Evolutionary conservation across 2,888 invertebrate genomes (phyloP), one percentile per base, ranked within the genome.

Genomic region (Cotesia congregata): DNA sequence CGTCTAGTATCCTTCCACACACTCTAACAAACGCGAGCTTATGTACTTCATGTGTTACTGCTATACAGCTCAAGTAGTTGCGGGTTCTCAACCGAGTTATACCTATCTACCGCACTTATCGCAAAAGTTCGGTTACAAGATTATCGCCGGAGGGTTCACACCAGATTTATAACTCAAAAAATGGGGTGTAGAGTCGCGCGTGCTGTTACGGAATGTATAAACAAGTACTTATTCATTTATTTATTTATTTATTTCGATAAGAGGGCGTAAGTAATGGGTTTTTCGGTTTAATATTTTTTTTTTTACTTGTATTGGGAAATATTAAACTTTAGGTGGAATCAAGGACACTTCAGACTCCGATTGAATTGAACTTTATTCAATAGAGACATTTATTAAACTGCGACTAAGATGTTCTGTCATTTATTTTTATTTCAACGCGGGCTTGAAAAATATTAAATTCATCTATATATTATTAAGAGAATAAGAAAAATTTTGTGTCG

Each of bases 51-150:
- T 30, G 59, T 39, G 15, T 64, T 50, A 50, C 50, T 7, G 50
- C 50, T 30, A 50, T 50, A 50, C n/a, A 60, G 59, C 41, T 62
- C 67, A 59, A 71, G 59, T 0, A 50, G 50, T 50, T 50, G 7
- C 12, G 12, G 50, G 50, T 50, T 61, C 74, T 80, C 81, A 80
- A 82, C 80, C 84, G 82, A 82, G 82, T 83, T 82, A 80, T 80
- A 78, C 50, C 50, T 50, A 50, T 79, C 82, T 83, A 81, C 79
- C 82, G 77, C 80, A 70, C 69, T 81, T 78, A 78, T 81, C 79
- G 77, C 79, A 77, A 77, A 83, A 82, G 78, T 77, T 83, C 78
- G 81, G 78, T 82, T 82, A 81, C 79, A 81, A 81, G 80, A 83
- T 84, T 84, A 84, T 39, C 67, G 39, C 67, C 12, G 30, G 38